phyloP scores from a whole-genome alignment of 2,797 vertebrate species.

The Phrynocephalus forsythii region DNA sequence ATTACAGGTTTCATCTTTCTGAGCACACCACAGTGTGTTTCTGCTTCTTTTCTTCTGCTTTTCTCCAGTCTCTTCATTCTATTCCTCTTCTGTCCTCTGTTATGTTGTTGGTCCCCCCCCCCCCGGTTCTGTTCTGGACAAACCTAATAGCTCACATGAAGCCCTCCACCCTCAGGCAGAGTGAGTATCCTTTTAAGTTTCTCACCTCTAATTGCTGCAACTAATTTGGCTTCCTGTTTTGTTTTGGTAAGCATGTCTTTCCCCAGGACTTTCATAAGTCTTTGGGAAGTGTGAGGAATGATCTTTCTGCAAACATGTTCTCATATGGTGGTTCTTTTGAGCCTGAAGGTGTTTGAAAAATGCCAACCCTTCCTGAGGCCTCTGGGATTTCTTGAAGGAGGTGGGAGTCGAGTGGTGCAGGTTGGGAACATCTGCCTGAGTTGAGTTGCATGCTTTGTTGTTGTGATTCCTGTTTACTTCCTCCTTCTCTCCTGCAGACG shows the following conservation, averaged over 20 bases:
- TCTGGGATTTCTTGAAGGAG: too few relatives aligned
- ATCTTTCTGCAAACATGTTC: neutral
- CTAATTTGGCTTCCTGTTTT: neutral
- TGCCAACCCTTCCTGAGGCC: neutral
- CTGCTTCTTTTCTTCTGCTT: constrained; percentile 62
- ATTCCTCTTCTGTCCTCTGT: constrained; percentile 41
- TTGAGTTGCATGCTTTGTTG: too few relatives aligned
- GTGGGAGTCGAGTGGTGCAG: too few relatives aligned
- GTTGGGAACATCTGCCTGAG: too few relatives aligned
- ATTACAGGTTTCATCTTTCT: neutral
- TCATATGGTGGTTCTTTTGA: too few relatives aligned
- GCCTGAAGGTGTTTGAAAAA: neutral
- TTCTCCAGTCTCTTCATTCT: constrained; percentile 17
- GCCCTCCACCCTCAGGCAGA: constrained; percentile 64
- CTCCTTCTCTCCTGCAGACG: too few relatives aligned
- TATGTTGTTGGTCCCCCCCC: constrained; percentile 22
- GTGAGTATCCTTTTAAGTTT: constrained; percentile 70
- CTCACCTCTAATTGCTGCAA: neutral
- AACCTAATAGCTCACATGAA: constrained; percentile 64
- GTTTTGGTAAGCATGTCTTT: neutral
- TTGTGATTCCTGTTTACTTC: too few relatives aligned
- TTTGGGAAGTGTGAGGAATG: neutral
- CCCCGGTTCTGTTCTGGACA: constrained; percentile 15
- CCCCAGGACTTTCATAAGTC: neutral
- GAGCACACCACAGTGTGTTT: constrained; percentile 22